phyloP scores from a whole-genome alignment of 2,797 vertebrate genomes.

The Acanthis flammea region DNA sequence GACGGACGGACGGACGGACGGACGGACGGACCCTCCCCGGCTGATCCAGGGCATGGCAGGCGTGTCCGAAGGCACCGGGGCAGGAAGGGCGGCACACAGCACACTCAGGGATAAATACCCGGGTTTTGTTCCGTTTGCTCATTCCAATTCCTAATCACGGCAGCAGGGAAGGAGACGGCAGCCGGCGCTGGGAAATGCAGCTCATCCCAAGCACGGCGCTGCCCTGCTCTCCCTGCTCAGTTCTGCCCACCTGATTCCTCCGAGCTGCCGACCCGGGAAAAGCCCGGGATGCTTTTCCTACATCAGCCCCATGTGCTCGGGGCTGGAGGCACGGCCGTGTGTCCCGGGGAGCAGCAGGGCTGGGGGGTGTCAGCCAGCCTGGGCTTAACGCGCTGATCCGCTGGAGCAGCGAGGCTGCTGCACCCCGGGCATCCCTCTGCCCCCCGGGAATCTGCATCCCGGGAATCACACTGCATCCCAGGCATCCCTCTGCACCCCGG shows the following conservation, averaged over 20 bases:
- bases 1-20: accelerated
- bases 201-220: neutral
- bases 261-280: neutral
- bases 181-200: neutral
- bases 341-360: neutral
- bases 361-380: neutral
- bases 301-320: accelerated
- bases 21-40: neutral
- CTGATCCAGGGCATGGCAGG: accelerated
- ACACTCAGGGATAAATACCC: accelerated
- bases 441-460: neutral
- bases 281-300: accelerated
- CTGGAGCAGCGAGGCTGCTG: neutral
- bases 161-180: neutral
- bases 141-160: neutral
- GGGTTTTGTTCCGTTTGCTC: neutral
- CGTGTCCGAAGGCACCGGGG: neutral
- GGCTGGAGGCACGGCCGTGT: neutral
- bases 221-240: neutral
- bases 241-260: neutral
- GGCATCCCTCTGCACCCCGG: accelerated
- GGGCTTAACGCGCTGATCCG: accelerated
- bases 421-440: neutral
- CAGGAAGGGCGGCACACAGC: neutral
- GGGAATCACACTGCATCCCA: accelerated